Conservation (phyloP, 2,113 vertebrate species). For the Chloroceryle aenea region DNA sequence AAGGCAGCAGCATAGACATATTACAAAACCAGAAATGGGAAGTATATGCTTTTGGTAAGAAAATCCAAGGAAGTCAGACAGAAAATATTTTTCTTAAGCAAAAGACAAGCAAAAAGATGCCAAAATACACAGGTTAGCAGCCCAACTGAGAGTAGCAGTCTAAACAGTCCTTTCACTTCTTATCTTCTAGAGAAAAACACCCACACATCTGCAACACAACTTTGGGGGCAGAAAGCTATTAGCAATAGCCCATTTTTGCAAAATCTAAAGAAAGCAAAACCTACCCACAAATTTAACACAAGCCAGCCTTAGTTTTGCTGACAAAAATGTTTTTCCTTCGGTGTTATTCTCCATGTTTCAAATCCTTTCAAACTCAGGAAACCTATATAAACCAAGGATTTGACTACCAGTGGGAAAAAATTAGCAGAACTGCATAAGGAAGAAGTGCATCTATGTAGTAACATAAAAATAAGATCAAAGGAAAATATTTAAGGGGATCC, state of each 20-base stretch:
- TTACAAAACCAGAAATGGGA: background rate
- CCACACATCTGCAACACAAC: background rate
- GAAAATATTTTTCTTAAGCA: background rate
- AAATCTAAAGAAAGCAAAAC: background rate
- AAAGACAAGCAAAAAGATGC: background rate
- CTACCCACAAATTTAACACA: background rate
- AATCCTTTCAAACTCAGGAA: slow-evolving; percentile 10
- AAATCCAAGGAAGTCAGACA: background rate
- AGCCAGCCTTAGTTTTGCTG: background rate
- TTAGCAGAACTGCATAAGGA: background rate
- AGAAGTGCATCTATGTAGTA: background rate
- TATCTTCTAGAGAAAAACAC: background rate
- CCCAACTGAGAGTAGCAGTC: background rate
- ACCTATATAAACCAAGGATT: slow-evolving; percentile 12
- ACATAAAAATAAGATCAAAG: background rate
- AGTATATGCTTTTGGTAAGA: background rate
- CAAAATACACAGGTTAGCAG: background rate
- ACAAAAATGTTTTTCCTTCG: background rate
- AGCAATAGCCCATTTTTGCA: background rate
- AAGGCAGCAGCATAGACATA: background rate
- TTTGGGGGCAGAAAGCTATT: background rate
- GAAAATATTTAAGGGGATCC: background rate
- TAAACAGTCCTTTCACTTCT: background rate
- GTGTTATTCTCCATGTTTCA: background rate
- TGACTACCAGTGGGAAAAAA: background rate